Evolutionary conservation across 2,113 vertebrate species (phyloP), one percentile per base, ranked within the genome.

Genomic region (Phoxinus phoxinus): DNA sequence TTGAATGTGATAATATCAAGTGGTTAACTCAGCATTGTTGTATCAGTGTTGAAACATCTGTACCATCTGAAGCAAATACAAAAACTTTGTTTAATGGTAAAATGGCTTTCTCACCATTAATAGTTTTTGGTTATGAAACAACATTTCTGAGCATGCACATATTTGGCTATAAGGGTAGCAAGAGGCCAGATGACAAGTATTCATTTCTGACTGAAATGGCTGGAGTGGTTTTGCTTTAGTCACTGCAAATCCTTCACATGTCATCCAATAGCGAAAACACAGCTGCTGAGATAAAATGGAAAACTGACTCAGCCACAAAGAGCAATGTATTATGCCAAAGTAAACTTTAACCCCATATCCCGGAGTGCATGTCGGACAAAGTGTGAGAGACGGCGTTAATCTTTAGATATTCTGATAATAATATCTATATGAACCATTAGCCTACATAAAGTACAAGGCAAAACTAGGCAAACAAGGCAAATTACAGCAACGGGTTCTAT

Each of bases 241-340:
- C 37, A n/a, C 76, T 80, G 41, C 65, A 80, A 71, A 80, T 81
- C 53, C 63, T 46, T 73, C 48, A 17, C 76, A 41, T 71, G 44
- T 61, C 53, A 44, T 27, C 32, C 35, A 25, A 37, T 71, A 51
- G 11, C 5, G 21, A 65, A 78, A 46, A 44, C 67, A 79, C 65
- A 84, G 65, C 67, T 81, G 67, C 35, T 67, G 67, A 19, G 41
- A 11, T 59, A 27, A 25, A 86, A 65, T 48, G 15, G 61, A 83
- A 86, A 69, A 35, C 72, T 69, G 46, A 71, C 69, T 65, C 74
- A 69, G 46, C 25, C 65, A 56, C 4, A 25, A 4, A 27, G 53
- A 72, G 74, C 56, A 72, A 48, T n/a, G 56, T 35, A 59, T 63
- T 51, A 65, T 77, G 71, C 51, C 8, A 73, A 58, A 19, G 23